A percentile compares a stretch with the other conserved stretches of the same genome.
Conservation (phyloP, 2,797 vertebrate species). For the Pseudochromis fuscus region DNA sequence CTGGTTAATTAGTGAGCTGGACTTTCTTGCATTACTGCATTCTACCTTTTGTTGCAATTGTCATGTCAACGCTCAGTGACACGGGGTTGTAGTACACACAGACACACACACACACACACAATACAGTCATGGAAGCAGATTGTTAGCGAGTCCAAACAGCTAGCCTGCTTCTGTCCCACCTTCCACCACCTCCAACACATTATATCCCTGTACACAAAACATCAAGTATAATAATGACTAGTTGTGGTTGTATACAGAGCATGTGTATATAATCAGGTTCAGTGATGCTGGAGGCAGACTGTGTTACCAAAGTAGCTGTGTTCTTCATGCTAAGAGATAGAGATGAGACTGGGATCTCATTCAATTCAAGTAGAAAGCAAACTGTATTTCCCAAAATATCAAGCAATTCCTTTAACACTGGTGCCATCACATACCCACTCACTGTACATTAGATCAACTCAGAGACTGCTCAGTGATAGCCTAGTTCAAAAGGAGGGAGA, state of each 20-base stretch:
- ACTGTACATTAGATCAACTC: slow-evolving; percentile 21
- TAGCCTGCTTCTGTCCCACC: neutral
- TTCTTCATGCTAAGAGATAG: neutral
- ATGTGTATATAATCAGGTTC: too few species aligned
- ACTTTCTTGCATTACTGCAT: slow-evolving; percentile 70
- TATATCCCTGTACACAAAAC: too few species aligned
- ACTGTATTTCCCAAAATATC: neutral
- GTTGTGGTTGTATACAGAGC: too few species aligned
- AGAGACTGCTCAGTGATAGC: slow-evolving; percentile 53
- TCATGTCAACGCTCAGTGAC: slow-evolving; percentile 33
- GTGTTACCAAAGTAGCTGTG: too few species aligned
- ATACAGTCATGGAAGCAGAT: neutral
- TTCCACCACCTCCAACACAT: neutral
- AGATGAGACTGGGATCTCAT: neutral
- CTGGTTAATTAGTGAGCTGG: slow-evolving; percentile 52
- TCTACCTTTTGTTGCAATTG: slow-evolving; percentile 43
- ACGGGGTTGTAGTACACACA: neutral
- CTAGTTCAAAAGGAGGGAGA: slow-evolving; percentile 56
- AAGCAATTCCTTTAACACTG: slow-evolving; percentile 18
- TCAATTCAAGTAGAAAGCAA: neutral
- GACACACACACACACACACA: too few species aligned
- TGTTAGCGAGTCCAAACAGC: neutral
- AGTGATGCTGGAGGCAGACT: neutral
- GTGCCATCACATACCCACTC: slow-evolving; percentile 29
- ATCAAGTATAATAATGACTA: too few species aligned